Percentiles rank a stretch among this genome's conserved stretches.
phyloP scores from a whole-genome alignment of 1,140 invertebrate species.

The Zelostemma sp. region DNA sequence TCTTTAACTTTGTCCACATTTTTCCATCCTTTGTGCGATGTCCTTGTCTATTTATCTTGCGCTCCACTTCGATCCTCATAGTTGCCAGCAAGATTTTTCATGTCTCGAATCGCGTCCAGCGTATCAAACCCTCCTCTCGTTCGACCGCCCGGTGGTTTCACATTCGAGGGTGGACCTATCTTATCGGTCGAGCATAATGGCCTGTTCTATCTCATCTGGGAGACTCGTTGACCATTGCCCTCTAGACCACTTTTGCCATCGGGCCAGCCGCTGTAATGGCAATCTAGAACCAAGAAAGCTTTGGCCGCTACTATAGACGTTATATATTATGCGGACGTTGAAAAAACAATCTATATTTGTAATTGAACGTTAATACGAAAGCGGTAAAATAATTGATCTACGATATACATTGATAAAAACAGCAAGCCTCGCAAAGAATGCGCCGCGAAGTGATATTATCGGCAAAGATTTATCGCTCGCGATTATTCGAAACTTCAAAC shows the following conservation, averaged over 20 bases:
- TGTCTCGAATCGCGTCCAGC: conserved; percentile 64
- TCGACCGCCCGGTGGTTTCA: conserved; percentile 42
- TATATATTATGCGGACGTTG: conserved; percentile 44
- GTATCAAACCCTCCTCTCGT: conserved; percentile 58
- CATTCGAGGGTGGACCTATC: conserved; percentile 65
- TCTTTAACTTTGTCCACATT: background rate
- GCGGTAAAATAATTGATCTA: too few species aligned
- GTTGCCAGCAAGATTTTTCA: conserved; percentile 63
- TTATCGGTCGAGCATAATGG: conserved; percentile 68
- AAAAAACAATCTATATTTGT: conserved; percentile 37
- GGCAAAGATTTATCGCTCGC: too few species aligned
- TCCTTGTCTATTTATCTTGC: conserved; percentile 32
- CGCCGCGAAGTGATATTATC: too few species aligned
- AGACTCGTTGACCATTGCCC: conserved; percentile 53
- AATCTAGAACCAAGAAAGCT: conserved; percentile 45
- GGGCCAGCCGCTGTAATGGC: conserved; percentile 44
- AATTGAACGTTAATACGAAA: too few species aligned
- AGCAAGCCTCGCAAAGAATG: too few species aligned
- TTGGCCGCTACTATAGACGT: conserved; percentile 34
- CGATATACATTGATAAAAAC: too few species aligned
- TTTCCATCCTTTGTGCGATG: conserved; percentile 6
- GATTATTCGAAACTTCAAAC: too few species aligned
- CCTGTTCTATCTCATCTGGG: conserved; percentile 69
- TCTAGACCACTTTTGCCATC: conserved; percentile 52
- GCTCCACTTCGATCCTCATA: conserved; percentile 29